Evolutionary conservation across 2,888 invertebrate species (phyloP).

Genomic region (Drosophila affinis): DNA sequence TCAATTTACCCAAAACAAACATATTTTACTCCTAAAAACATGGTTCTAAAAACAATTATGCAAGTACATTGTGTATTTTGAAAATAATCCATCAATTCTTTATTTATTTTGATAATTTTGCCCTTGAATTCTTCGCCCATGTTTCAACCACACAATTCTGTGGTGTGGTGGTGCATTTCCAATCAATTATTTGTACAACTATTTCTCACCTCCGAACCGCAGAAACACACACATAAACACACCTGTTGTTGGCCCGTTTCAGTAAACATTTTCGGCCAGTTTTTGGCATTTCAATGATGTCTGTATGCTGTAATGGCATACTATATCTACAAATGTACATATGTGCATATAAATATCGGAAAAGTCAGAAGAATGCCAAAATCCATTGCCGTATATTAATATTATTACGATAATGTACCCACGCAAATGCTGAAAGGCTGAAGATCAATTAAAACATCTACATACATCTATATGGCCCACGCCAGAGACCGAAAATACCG

Average conservation of each 20-base stretch:
- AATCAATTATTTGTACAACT: not conserved
- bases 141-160: not conserved
- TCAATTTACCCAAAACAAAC: not conserved
- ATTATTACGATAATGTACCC: constrained; percentile 39
- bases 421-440: constrained; percentile 16
- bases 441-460: constrained; percentile 45
- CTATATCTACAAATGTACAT: not conserved
- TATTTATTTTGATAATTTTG: not conserved
- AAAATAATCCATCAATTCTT: constrained; percentile 3
- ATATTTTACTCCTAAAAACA: not conserved
- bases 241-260: constrained; percentile 43
- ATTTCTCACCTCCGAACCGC: constrained; percentile 4
- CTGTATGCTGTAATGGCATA: constrained; percentile 54
- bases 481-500: constrained; percentile 14
- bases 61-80: not conserved
- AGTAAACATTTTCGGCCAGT: constrained; percentile 38
- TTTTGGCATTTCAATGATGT: constrained; percentile 50
- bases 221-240: constrained; percentile 30
- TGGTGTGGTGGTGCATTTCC: not conserved
- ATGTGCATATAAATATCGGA: not conserved
- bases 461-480: constrained; percentile 42
- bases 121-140: not conserved
- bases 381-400: constrained; percentile 57
- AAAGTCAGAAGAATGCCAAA: constrained; percentile 28
- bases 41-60: not conserved